A percentile compares a stretch with the other conserved stretches of the same genome.
Evolutionary conservation across 2,797 vertebrate species (phyloP).

Genomic region (Ambastaia sidthimunki): DNA sequence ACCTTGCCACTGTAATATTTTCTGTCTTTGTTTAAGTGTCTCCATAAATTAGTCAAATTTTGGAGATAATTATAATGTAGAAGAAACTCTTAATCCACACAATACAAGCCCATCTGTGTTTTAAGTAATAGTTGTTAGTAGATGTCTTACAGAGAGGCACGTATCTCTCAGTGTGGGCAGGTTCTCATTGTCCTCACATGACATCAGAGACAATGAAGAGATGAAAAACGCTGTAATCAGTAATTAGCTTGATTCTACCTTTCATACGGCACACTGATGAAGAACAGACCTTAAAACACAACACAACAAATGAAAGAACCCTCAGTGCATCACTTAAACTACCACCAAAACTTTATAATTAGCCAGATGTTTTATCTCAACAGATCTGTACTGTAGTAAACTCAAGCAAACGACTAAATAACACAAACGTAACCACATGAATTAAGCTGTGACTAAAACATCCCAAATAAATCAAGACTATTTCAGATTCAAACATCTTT

Average conservation of each 20-base stretch:
- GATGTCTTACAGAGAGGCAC: not conserved
- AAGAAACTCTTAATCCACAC: not conserved
- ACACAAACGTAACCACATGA: too few relatives aligned
- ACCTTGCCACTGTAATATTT: not conserved
- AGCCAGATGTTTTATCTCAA: not conserved
- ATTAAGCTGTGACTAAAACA: too few relatives aligned
- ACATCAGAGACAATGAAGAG: conserved; percentile 65
- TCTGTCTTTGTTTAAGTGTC: conserved; percentile 5
- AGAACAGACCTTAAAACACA: conserved; percentile 2
- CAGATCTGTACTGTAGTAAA: not conserved
- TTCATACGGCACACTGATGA: conserved; percentile 42
- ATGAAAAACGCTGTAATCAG: conserved; percentile 64
- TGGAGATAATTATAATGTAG: conserved; percentile 28
- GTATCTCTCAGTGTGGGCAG: conserved; percentile 14
- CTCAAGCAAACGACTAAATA: too few relatives aligned
- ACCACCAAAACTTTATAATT: conserved; percentile 5
- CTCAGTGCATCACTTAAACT: not conserved
- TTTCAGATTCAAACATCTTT: too few relatives aligned
- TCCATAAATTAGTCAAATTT: not conserved
- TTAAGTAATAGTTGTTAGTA: conserved; percentile 20
- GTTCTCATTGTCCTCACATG: conserved; percentile 58
- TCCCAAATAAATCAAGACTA: too few relatives aligned
- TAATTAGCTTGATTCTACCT: conserved; percentile 76
- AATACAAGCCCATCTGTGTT: conserved; percentile 8
- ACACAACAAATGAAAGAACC: not conserved